Percentiles rank a stretch among this genome's conserved stretches.
These are phyloP conservation scores for Notospermus geniculatus DNA, from an alignment of 1,140 invertebrate genomes.

Conservation along the genomic window DNA sequence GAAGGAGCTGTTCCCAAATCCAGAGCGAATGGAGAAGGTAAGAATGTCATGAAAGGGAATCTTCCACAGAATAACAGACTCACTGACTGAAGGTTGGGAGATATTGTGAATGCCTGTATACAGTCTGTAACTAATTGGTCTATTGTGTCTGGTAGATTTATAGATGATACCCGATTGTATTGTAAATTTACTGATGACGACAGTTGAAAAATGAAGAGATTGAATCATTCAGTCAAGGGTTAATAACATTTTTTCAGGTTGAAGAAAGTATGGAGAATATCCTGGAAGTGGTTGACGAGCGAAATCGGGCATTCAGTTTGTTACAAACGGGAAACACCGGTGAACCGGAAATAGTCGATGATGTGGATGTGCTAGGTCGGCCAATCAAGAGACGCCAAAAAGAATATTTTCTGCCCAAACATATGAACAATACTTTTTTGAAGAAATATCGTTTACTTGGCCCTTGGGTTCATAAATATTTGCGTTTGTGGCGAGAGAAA, in stretches of 20 bases:
- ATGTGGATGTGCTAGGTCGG: slow-evolving; percentile 9
- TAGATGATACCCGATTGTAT: background rate
- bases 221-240: no score
- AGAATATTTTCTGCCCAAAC: slow-evolving; percentile 4
- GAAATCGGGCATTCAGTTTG: slow-evolving; percentile 85
- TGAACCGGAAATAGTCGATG: background rate
- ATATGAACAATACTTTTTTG: slow-evolving; percentile 2
- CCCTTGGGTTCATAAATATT: background rate
- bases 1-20: slow-evolving; percentile 80
- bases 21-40: slow-evolving; percentile 93
- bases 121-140: no score
- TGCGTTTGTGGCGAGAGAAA: slow-evolving; percentile 5
- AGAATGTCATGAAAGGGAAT: slow-evolving; percentile 24
- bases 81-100: background rate
- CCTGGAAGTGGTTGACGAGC: slow-evolving; percentile 84
- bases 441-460: slow-evolving; percentile 1
- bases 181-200: no score
- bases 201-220: background rate
- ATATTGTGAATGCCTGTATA: no score
- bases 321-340: slow-evolving; percentile 77
- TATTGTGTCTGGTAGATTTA: slow-evolving; percentile 8
- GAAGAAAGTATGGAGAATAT: slow-evolving; percentile 95
- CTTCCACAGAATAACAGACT: background rate
- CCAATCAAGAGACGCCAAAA: background rate
- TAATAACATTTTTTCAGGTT: slow-evolving; percentile 61